Conservation (phyloP, 2,888 invertebrate genomes). For the Hipparchia semele region DNA sequence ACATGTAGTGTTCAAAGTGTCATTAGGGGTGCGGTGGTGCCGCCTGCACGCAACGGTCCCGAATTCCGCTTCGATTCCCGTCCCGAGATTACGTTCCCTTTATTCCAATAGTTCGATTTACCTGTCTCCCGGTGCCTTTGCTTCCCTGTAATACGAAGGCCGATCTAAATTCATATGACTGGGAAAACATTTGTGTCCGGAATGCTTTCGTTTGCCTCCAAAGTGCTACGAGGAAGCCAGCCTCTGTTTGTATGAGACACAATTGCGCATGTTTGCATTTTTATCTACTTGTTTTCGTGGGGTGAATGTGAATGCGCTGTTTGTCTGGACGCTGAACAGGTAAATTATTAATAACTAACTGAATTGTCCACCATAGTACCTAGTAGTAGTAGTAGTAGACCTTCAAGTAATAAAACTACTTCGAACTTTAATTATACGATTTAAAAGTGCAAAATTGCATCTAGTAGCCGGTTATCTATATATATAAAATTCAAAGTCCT, state of each 20-base stretch:
- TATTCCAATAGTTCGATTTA: conserved; percentile 66
- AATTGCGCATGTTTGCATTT: conserved; percentile 81
- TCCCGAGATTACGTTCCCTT: conserved; percentile 56
- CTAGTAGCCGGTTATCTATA: no score
- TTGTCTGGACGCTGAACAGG: conserved; percentile 70
- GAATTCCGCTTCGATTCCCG: conserved; percentile 42
- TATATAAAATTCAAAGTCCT: no score
- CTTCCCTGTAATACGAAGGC: conserved; percentile 70
- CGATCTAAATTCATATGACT: conserved; percentile 80
- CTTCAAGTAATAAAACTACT: not conserved
- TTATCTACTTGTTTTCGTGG: conserved; percentile 80
- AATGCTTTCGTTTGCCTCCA: conserved; percentile 59
- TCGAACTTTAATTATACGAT: not conserved
- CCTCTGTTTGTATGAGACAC: conserved; percentile 73
- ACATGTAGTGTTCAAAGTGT: conserved; percentile 29
- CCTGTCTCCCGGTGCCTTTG: conserved; percentile 68
- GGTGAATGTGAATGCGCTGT: conserved; percentile 76
- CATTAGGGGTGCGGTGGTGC: conserved; percentile 40
- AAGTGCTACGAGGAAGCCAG: conserved; percentile 50
- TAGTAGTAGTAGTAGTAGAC: no score
- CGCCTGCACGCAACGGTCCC: conserved; percentile 52
- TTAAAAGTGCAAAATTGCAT: not conserved
- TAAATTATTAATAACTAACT: conserved; percentile 53
- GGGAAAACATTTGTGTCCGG: conserved; percentile 74
- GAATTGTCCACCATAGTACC: conserved; percentile 9